Percentiles rank a stretch among this genome's conserved stretches.
Evolutionary conservation across 2,888 invertebrate species (phyloP).

Genomic region (Torymus tubicola): DNA sequence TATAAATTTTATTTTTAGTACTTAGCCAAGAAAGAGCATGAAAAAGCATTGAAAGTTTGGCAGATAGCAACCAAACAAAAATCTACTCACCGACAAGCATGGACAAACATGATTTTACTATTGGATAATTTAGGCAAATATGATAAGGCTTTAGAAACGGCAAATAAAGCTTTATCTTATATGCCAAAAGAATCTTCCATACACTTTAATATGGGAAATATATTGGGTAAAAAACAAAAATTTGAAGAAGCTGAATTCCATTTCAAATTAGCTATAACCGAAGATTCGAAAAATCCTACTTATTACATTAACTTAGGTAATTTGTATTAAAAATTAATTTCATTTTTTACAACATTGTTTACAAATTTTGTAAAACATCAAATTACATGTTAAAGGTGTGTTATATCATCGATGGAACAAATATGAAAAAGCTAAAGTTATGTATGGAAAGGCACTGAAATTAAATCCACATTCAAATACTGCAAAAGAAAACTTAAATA

Average conservation of each 20-base stretch:
- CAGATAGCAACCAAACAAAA: constrained; percentile 87
- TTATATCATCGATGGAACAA: constrained; percentile 96
- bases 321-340: constrained; percentile 55
- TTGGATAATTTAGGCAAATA: constrained; percentile 85
- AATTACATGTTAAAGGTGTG: constrained; percentile 80
- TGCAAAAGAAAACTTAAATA: constrained; percentile 83
- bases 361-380: constrained; percentile 31
- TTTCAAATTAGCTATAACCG: constrained; percentile 86
- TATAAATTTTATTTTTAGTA: constrained; percentile 79
- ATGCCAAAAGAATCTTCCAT: constrained; percentile 87
- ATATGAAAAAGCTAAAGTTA: constrained; percentile 83
- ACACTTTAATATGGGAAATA: constrained; percentile 92
- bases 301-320: constrained; percentile 94
- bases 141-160: constrained; percentile 84
- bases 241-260: constrained; percentile 89
- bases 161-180: constrained; percentile 83
- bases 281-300: constrained; percentile 84
- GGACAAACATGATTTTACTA: constrained; percentile 94
- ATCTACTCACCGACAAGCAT: constrained; percentile 89
- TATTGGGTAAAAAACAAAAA: constrained; percentile 88
- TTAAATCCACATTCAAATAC: constrained; percentile 84
- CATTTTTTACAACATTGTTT: constrained; percentile 1
- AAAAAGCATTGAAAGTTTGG: constrained; percentile 89
- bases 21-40: constrained; percentile 85
- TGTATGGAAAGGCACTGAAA: constrained; percentile 86